Evolutionary conservation across 2,113 vertebrate species (phyloP).

Genomic region (Herpailurus yagouaroundi): DNA sequence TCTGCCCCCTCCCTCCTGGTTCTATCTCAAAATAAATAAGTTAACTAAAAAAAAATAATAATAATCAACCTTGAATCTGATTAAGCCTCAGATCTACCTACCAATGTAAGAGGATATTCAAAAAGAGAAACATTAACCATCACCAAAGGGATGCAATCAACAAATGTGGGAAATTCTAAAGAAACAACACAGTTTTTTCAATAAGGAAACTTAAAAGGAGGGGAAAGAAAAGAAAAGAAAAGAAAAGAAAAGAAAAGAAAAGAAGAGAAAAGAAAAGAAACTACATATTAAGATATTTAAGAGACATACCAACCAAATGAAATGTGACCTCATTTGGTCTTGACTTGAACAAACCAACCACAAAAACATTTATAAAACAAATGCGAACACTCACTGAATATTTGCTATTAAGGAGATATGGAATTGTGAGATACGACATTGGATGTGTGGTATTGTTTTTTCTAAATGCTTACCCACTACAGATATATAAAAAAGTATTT

Average conservation of each 20-base stretch:
- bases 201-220: neutral
- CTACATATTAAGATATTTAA: neutral
- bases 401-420: neutral
- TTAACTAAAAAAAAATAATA: no score
- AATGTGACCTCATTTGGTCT: neutral
- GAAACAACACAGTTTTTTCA: neutral
- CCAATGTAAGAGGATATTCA: neutral
- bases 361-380: conserved; percentile 27
- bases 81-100: neutral
- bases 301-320: neutral
- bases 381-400: neutral
- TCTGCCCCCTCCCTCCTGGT: no score
- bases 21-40: no score
- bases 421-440: neutral
- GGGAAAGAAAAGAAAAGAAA: neutral
- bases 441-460: conserved; percentile 3
- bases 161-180: neutral
- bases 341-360: conserved; percentile 25
- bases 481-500: conserved; percentile 6
- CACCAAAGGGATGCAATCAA: neutral
- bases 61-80: neutral
- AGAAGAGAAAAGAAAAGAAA: neutral
- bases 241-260: neutral
- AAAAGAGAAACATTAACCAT: neutral
- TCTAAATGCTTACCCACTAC: neutral